A percentile compares a stretch with the other conserved stretches of the same genome.
phyloP scores from a whole-genome alignment of 2,113 vertebrate species.

The Dicentrarchus labrax region DNA sequence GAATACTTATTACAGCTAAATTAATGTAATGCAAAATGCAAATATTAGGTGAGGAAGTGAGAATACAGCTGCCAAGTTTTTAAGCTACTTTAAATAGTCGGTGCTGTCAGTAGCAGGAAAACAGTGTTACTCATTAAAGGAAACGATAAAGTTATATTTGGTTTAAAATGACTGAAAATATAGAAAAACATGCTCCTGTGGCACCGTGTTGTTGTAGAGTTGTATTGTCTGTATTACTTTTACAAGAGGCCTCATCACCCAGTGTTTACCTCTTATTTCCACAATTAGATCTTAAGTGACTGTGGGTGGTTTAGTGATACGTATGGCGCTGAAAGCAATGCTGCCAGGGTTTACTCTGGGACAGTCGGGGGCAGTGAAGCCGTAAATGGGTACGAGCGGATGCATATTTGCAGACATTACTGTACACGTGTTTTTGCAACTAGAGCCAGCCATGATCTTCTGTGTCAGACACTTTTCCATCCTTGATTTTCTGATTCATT shows the following conservation, averaged over 20 bases:
- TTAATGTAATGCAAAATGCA: not conserved
- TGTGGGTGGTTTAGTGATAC: conserved; percentile 14
- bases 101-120: not conserved
- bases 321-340: conserved; percentile 18
- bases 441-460: not conserved
- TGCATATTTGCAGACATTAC: not conserved
- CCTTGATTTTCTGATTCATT: not conserved
- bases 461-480: not conserved
- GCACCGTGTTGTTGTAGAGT: not conserved
- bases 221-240: not conserved
- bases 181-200: not conserved
- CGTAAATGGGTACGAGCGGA: not conserved
- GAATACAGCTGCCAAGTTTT: not conserved
- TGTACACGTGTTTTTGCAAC: not conserved
- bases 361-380: conserved; percentile 19
- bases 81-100: not conserved
- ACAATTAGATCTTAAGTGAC: conserved; percentile 26
- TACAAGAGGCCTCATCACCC: not conserved
- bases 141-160: not conserved
- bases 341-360: conserved; percentile 14
- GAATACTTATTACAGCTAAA: not conserved
- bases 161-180: not conserved
- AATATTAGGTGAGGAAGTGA: not conserved
- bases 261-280: not conserved
- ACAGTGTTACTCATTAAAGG: not conserved